These are phyloP conservation scores for Teleiodes luculella DNA, from an alignment of 2,888 invertebrate species.

Conservation along the genomic window DNA sequence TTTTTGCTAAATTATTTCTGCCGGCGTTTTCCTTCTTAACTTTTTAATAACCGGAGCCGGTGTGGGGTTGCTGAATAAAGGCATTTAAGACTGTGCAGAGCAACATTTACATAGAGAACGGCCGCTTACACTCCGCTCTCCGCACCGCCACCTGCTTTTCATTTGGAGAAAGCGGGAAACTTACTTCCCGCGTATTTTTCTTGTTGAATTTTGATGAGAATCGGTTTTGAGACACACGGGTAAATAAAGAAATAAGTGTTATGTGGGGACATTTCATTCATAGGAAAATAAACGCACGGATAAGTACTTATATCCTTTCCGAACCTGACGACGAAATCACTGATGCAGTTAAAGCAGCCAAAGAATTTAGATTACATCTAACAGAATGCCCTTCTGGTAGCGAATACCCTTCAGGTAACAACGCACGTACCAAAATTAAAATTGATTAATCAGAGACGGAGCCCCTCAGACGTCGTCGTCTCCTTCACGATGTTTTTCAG, in stretches of 20 bases:
- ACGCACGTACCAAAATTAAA: too few species aligned
- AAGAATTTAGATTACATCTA: too few species aligned
- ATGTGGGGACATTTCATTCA: neutral
- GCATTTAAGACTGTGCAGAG: conserved; percentile 24
- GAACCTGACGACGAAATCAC: too few species aligned
- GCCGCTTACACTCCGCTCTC: conserved; percentile 23
- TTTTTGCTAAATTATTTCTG: too few species aligned
- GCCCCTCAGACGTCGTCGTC: too few species aligned
- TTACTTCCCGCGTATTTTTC: conserved; percentile 27
- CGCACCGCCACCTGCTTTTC: conserved; percentile 31
- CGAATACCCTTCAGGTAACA: too few species aligned
- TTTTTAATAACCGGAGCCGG: conserved; percentile 7
- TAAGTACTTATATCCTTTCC: too few species aligned
- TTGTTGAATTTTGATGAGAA: conserved; percentile 34
- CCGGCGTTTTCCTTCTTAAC: neutral
- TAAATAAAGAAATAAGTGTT: neutral
- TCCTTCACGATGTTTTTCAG: too few species aligned
- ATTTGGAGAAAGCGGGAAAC: conserved; percentile 30
- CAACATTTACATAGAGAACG: conserved; percentile 31
- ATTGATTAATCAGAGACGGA: too few species aligned
- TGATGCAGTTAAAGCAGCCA: too few species aligned
- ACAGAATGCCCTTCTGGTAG: too few species aligned
- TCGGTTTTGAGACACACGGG: conserved; percentile 20
- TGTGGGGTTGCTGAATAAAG: conserved; percentile 11
- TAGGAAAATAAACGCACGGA: too few species aligned